Base-by-base conservation (phyloP, 1,140 invertebrate species). In the Lordiphosa mommai region DNA sequence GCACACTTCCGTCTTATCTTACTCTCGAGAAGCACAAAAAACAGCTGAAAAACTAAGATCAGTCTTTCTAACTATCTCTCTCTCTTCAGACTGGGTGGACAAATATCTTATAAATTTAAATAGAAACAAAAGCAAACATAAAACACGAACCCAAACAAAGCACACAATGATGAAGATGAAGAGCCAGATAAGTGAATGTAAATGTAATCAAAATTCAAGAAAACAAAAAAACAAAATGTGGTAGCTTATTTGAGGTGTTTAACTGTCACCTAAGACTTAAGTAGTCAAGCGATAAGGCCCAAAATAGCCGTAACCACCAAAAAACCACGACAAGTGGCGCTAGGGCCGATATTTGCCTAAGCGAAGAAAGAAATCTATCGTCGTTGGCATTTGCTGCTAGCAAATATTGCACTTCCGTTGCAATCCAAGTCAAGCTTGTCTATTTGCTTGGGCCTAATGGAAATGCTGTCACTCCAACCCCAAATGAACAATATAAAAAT, bases 251-350 rank as follows among this genome's bases (percentile, higher is more conserved):
- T 66, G 48, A 70, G 67, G 67, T 70, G 67, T 70, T 70, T 67
- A 67, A 70, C 67, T 70, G 67, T 70, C 67, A 70, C 67, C 67
- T 70, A 70, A 70, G 67, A 70, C 61, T 70, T 70, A 70, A 57
- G 61, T 56, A 69, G 66, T 47, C 61, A 55, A 23, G 32, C 36
- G 67, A 66, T 57, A 70, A 61, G 17, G 38, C 38, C 38, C 4
- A 17, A 17, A 17, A 17, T 2, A 17, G 3, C 20, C 3, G 4
- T 4, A 23, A 23, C 20, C 40, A 43, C n/a, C n/a, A n/a, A n/a
- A n/a, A n/a, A 23, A 27, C 40, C 20, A 27, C 20, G 40, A 43
- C 40, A 43, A 43, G 40, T 43, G 40, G 40, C 40, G 40, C 40
- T 43, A 27, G 23, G 10, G 20, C 20, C 3, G 13, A 10, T 37